Base-by-base conservation (phyloP, 2,888 invertebrate species). In the Tridacna crocea region DNA sequence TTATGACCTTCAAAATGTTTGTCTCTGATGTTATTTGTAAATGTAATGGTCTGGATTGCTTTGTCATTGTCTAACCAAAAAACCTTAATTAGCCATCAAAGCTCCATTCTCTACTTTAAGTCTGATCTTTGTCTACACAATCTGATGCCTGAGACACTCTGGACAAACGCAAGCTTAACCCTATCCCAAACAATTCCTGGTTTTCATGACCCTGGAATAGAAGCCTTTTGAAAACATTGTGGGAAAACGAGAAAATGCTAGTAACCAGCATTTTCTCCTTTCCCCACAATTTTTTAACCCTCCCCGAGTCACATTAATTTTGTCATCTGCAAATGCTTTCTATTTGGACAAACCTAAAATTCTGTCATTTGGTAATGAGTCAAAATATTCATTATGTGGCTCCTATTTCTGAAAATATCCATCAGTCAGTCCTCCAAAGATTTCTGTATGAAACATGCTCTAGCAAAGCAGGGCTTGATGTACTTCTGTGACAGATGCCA, bases 181-280 rank as follows among this genome's bases (percentile, higher is more conserved):
- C 55, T 55, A 6, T 55, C 55, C 55, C 17, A 55, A 6, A 55
- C 55, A 55, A 55, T 17, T 17, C 55, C 55, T 2, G 10, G 4
- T 55, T 55, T n/a, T 10, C 1, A 55, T n/a, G 55, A 19, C 55
- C n/a, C 55, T 19, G n/a, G 10, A 10, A 3, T 6, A 17, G 55
- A 55, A 55, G 55, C 3, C 55, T 55, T 55, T 55, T 55, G 10
- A 55, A 55, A 55, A 55, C 2, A 55, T 55, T 55, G 10, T 1
- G 55, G 55, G 19, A 55, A 63, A 63, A 63, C 8, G 24, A 8
- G 24, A 22, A 63, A 63, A 63, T 24, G 8, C 10, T 63, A 4
- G 15, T 63, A 24, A 24, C 24, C 22, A 63, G 63, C 63, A 63
- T 22, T 63, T 63, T 63, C 63, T 63, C 63, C 63, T 63, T 24